Evolutionary conservation across 2,113 vertebrate species (phyloP).

Genomic region (Montifringilla adamsi): DNA sequence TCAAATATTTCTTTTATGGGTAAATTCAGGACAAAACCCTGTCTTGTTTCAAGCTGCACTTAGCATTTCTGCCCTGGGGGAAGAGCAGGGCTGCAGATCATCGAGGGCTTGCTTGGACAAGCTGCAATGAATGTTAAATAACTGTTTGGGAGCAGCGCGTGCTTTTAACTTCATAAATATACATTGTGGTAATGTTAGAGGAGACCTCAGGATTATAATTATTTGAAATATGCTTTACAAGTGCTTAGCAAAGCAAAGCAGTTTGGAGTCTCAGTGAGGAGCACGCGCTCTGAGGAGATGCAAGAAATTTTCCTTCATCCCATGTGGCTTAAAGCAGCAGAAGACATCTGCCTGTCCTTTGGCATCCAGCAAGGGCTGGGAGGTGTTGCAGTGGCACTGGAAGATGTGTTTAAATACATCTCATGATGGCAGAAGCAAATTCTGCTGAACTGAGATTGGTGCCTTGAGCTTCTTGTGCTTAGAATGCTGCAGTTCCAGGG

Average conservation of each 20-base stretch:
- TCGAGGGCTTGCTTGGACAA: conserved; percentile 60
- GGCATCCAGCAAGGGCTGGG: neutral
- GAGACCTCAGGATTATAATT: conserved; percentile 48
- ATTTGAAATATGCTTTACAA: conserved; percentile 32
- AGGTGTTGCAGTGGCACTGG: neutral
- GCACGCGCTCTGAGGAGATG: neutral
- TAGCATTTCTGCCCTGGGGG: conserved; percentile 63
- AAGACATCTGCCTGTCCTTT: neutral
- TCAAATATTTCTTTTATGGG: neutral
- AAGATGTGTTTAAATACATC: neutral
- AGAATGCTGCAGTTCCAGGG: neutral
- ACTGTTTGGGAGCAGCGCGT: conserved; percentile 19
- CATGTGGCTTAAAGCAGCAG: neutral
- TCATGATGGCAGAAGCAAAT: neutral
- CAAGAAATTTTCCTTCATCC: neutral
- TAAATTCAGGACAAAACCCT: conserved; percentile 44
- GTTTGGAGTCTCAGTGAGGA: neutral
- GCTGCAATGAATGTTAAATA: conserved; percentile 45
- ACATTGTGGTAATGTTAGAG: conserved; percentile 35
- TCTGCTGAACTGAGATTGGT: neutral
- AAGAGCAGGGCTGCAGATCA: conserved; percentile 3
- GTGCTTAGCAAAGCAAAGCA: conserved; percentile 16
- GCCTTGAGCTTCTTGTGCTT: neutral
- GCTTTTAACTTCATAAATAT: conserved; percentile 58
- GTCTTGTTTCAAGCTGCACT: conserved; percentile 29